phyloP scores from a whole-genome alignment of 2,113 vertebrate genomes.

The Shinisaurus crocodilurus region DNA sequence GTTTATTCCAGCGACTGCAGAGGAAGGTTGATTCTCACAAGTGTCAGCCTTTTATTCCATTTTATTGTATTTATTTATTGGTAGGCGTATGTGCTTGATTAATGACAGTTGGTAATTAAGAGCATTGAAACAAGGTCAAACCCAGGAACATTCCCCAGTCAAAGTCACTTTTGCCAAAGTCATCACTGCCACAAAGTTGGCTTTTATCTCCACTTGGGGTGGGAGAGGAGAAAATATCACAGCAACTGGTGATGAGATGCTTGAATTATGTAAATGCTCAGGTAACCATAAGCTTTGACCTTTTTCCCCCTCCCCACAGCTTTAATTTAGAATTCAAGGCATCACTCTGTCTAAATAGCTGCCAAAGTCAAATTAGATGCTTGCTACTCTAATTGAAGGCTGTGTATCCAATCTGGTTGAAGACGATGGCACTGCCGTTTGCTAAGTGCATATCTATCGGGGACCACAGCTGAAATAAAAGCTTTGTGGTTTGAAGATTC shows the following conservation, averaged over 20 bases:
- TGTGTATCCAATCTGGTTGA: conserved; percentile 60
- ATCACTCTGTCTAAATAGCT: conserved; percentile 59
- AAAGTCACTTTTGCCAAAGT: conserved; percentile 70
- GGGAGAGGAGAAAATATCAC: neutral
- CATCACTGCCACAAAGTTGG: conserved; percentile 55
- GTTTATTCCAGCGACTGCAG: conserved; percentile 36
- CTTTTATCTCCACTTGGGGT: conserved; percentile 18
- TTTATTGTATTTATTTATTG: neutral
- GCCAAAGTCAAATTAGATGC: conserved; percentile 72
- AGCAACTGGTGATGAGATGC: conserved; percentile 66
- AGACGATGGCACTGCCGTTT: conserved; percentile 45
- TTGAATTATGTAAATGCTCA: conserved; percentile 73
- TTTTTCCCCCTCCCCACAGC: conserved; percentile 66
- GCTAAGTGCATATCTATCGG: conserved; percentile 29
- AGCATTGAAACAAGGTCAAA: conserved; percentile 62
- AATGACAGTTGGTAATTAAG: conserved; percentile 66
- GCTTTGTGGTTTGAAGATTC: conserved; percentile 1
- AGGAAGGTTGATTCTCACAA: conserved; percentile 53
- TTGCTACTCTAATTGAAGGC: conserved; percentile 69
- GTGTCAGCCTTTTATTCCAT: conserved; percentile 46
- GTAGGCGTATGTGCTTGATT: conserved; percentile 63
- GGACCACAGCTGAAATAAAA: conserved; percentile 13
- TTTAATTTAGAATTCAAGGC: conserved; percentile 76
- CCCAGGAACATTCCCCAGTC: conserved; percentile 51
- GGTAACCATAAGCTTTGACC: conserved; percentile 70